Evolutionary conservation across 2,113 vertebrate species (phyloP).

Genomic region (Hydrochoerus hydrochaeris): DNA sequence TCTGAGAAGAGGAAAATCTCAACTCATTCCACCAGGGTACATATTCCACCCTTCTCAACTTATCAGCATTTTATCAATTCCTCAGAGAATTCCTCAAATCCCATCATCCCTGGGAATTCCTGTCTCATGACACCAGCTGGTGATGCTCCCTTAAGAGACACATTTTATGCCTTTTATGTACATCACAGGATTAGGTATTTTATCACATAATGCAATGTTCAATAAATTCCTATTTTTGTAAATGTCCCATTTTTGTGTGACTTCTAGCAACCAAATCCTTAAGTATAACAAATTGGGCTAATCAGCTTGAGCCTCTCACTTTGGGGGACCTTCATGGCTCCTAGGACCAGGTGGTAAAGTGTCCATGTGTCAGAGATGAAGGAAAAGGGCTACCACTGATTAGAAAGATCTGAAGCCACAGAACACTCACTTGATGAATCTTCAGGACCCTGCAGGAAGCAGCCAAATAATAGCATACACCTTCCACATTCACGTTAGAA

Average conservation of each 20-base stretch:
- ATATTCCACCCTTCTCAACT: not conserved
- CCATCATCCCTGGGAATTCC: slow-evolving; percentile 28
- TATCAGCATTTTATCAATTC: slow-evolving; percentile 45
- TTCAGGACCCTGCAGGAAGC: not conserved
- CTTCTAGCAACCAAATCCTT: slow-evolving; percentile 57
- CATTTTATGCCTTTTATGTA: not conserved
- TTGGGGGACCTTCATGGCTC: not conserved
- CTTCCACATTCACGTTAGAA: not conserved
- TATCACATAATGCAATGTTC: not conserved
- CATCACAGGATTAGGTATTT: slow-evolving; percentile 8
- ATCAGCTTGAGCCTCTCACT: slow-evolving; percentile 59
- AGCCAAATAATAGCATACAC: not conserved
- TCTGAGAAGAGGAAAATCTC: slow-evolving; percentile 26
- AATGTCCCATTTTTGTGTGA: slow-evolving; percentile 4
- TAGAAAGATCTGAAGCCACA: not conserved
- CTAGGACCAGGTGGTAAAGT: slow-evolving; percentile 47
- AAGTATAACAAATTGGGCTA: slow-evolving; percentile 69
- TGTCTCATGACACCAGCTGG: slow-evolving; percentile 32
- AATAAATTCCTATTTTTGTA: not conserved
- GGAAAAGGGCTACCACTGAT: not conserved
- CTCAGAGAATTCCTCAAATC: slow-evolving; percentile 28
- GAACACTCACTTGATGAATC: too few relatives aligned
- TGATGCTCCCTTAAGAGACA: slow-evolving; percentile 17
- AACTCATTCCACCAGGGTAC: not conserved
- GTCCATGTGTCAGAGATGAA: slow-evolving; percentile 47